phyloP scores from a whole-genome alignment of 2,113 vertebrate genomes.

The Tamias sibiricus region DNA sequence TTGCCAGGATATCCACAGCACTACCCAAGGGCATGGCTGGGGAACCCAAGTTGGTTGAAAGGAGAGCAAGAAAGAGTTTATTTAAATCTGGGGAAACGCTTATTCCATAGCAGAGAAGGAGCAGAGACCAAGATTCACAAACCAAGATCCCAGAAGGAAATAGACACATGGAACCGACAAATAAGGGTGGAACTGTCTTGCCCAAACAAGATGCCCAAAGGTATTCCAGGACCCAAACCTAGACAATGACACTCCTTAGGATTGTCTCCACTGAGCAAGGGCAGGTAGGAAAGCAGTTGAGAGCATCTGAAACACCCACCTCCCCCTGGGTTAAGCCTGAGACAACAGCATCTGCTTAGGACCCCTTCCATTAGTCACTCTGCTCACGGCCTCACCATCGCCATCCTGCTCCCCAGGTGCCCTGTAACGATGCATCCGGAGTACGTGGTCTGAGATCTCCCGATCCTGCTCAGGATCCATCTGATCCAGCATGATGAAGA shows the following conservation, averaged over 20 bases:
- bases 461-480: slow-evolving; percentile 98
- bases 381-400: slow-evolving; percentile 87
- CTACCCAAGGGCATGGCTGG: slow-evolving; percentile 94
- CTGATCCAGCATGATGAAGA: slow-evolving; percentile 98
- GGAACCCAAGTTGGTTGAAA: background rate
- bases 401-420: slow-evolving; percentile 96
- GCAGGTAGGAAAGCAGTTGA: background rate
- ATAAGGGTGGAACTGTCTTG: background rate
- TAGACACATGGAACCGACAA: background rate
- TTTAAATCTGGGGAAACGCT: background rate
- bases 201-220: background rate
- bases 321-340: rapidly evolving
- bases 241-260: background rate
- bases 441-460: slow-evolving; percentile 96
- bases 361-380: background rate
- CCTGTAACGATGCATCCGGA: slow-evolving; percentile 97
- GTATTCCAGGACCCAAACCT: background rate
- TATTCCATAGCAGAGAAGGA: background rate
- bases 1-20: slow-evolving; percentile 93
- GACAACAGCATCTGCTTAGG: rapidly evolving
- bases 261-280: background rate
- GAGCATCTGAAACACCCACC: background rate
- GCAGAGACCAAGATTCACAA: background rate
- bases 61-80: background rate
- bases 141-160: background rate